Conservation (phyloP, 2,797 vertebrate genomes). For the Anolis apletophallus region DNA sequence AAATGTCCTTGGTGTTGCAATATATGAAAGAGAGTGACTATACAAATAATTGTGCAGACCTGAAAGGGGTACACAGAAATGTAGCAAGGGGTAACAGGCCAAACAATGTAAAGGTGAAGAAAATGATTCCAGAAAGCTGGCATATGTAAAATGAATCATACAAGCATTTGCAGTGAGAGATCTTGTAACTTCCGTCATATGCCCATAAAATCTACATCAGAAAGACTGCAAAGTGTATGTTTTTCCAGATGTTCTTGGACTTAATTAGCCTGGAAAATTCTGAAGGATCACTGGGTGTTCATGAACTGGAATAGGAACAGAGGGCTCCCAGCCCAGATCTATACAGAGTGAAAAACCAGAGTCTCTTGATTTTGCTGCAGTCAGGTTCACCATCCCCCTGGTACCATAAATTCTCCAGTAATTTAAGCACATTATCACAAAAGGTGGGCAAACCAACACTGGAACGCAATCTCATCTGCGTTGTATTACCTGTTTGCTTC, state of each 20-base stretch:
- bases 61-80: not conserved
- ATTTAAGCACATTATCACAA: too few relatives aligned
- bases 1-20: conserved; percentile 23
- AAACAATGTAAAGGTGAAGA: not conserved
- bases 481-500: too few relatives aligned
- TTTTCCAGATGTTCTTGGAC: not conserved
- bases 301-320: not conserved
- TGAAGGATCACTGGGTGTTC: not conserved
- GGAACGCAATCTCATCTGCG: too few relatives aligned
- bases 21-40: not conserved
- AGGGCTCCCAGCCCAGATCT: not conserved
- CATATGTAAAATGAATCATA: not conserved
- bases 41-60: conserved; percentile 11
- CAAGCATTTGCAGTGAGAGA: not conserved
- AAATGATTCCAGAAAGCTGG: not conserved
- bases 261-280: not conserved
- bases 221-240: not conserved
- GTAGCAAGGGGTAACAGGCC: too few relatives aligned
- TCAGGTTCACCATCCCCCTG: not conserved
- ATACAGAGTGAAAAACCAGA: not conserved
- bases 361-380: not conserved
- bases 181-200: not conserved
- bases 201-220: not conserved
- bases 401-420: not conserved
- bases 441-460: too few relatives aligned